These are phyloP conservation scores for Scaeva pyrastri DNA, from an alignment of 2,888 invertebrate genomes.

Conservation along the genomic window DNA sequence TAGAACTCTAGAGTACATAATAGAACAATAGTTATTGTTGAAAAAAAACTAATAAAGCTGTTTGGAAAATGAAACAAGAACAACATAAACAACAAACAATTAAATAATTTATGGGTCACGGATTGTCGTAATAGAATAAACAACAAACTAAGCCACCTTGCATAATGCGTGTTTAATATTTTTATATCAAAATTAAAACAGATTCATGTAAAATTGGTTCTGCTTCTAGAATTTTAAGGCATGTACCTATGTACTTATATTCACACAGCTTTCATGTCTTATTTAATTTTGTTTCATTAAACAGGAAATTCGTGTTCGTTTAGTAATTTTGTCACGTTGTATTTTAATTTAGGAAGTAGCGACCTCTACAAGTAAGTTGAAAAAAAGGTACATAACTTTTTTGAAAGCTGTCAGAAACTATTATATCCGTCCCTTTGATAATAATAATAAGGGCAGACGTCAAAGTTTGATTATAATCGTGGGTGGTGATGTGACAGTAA, in stretches of 20 bases:
- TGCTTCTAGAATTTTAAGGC: background rate
- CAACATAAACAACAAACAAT: constrained; percentile 24
- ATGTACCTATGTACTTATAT: too few relatives aligned
- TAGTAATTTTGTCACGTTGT: constrained; percentile 14
- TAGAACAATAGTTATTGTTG: constrained; percentile 26
- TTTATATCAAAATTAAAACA: background rate
- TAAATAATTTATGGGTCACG: constrained; percentile 65
- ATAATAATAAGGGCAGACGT: background rate
- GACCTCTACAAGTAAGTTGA: background rate
- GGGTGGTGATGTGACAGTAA: too few relatives aligned
- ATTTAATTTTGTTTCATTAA: background rate
- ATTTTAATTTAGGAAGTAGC: background rate
- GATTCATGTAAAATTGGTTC: constrained; percentile 14
- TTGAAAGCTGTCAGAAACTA: background rate
- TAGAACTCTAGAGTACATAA: background rate
- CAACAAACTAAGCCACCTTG: constrained; percentile 28
- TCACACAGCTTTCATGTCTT: background rate
- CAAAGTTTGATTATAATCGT: too few relatives aligned
- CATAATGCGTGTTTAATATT: constrained; percentile 23
- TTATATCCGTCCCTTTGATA: background rate
- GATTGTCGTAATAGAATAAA: constrained; percentile 29
- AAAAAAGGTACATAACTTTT: background rate
- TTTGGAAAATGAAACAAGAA: background rate
- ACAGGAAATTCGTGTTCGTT: constrained; percentile 27
- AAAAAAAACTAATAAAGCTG: background rate